phyloP scores from a whole-genome alignment of 2,888 invertebrate genomes.

The Latheticus oryzae region DNA sequence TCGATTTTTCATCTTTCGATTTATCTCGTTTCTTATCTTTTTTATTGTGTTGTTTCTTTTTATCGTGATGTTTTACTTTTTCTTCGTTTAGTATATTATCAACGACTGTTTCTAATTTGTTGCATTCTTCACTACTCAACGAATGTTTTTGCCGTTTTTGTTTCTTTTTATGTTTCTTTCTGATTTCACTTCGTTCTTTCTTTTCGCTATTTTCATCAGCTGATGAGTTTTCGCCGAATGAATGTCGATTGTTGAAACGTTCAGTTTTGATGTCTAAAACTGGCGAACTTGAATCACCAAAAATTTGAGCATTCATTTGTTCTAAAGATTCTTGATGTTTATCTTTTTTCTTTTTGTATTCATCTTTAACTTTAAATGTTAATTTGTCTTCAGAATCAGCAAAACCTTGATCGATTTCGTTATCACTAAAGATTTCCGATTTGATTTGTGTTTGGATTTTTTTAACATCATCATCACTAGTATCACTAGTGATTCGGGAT shows the following conservation, averaged over 20 bases:
- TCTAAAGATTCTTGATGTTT: constrained; percentile 58
- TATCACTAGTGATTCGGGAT: constrained; percentile 82
- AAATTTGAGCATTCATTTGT: constrained; percentile 54
- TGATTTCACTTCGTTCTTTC: constrained; percentile 43
- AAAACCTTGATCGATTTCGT: constrained; percentile 68
- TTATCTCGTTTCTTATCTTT: constrained; percentile 74
- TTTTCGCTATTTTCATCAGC: constrained; percentile 58
- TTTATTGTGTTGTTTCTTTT: constrained; percentile 66
- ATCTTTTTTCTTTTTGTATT: constrained; percentile 60
- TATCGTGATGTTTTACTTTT: constrained; percentile 59
- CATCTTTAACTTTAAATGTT: constrained; percentile 55
- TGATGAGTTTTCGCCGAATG: constrained; percentile 58
- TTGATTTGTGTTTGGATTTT: constrained; percentile 70
- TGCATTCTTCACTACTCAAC: constrained; percentile 70
- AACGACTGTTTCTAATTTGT: constrained; percentile 61
- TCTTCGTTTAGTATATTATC: constrained; percentile 57
- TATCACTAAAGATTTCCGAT: constrained; percentile 72
- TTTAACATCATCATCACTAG: constrained; percentile 78
- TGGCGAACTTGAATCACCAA: constrained; percentile 53
- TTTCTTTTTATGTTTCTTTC: constrained; percentile 87
- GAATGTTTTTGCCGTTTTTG: constrained; percentile 82
- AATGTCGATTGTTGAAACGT: constrained; percentile 50
- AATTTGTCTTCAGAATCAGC: constrained; percentile 58
- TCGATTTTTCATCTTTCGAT: constrained; percentile 71
- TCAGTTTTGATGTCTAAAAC: constrained; percentile 28